These are phyloP conservation scores for Xestoiulus laeticollis DNA, from an alignment of 2,888 invertebrate species.

Conservation along the genomic window DNA sequence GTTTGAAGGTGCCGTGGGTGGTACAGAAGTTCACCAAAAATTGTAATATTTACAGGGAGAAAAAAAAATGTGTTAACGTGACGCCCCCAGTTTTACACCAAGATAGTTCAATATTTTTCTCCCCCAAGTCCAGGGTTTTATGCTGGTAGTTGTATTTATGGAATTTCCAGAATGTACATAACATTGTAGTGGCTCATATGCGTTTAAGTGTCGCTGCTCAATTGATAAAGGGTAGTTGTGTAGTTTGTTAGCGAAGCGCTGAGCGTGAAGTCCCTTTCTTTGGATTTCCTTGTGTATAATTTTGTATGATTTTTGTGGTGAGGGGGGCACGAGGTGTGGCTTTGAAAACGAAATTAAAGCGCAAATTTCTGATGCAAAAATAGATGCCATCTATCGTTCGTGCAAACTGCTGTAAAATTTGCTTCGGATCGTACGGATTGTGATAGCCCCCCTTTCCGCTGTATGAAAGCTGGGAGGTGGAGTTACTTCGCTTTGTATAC, in stretches of 20 bases:
- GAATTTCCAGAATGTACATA: background rate
- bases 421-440: slow-evolving; percentile 10
- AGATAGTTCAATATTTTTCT: background rate
- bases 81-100: background rate
- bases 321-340: background rate
- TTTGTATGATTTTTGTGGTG: background rate
- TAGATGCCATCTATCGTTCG: background rate
- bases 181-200: background rate
- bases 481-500: background rate
- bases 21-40: too few species aligned
- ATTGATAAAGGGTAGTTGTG: background rate
- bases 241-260: background rate
- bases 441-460: background rate
- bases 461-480: background rate
- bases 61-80: too few species aligned
- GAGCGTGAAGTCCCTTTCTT: background rate
- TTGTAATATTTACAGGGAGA: too few species aligned
- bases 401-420: background rate
- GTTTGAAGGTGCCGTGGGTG: too few species aligned
- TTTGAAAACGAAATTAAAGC: background rate
- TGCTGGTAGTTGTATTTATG: background rate
- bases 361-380: slow-evolving; percentile 32
- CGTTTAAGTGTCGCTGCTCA: background rate
- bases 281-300: background rate
- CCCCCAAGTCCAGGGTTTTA: too few species aligned